phyloP scores from a whole-genome alignment of 2,888 invertebrate species.

The Euspilapteryx auroguttella region DNA sequence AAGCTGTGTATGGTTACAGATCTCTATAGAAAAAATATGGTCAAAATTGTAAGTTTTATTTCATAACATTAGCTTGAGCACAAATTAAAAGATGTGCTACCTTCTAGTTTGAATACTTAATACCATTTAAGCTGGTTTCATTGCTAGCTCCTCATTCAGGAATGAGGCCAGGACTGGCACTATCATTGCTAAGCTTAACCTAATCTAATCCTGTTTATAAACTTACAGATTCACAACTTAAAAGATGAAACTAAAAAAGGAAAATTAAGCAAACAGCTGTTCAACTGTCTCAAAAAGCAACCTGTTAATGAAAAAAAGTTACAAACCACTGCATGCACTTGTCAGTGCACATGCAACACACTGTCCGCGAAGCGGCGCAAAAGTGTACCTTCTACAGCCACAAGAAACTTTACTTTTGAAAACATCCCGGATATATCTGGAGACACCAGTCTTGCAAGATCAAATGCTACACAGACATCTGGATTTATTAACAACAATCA shows the following conservation, averaged over 20 bases:
- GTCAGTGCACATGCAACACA: constrained; percentile 26
- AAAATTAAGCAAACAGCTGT: constrained; percentile 27
- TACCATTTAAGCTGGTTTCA: too few species aligned
- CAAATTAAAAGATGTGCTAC: too few species aligned
- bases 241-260: constrained; percentile 36
- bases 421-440: too few species aligned
- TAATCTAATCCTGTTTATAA: too few species aligned
- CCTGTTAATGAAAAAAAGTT: constrained; percentile 31
- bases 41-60: constrained; percentile 22
- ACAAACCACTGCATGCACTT: constrained; percentile 23
- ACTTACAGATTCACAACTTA: constrained; percentile 33
- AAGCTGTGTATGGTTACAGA: constrained; percentile 44
- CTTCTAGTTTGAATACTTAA: too few species aligned
- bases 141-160: too few species aligned
- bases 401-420: too few species aligned
- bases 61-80: not conserved
- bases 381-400: constrained; percentile 12
- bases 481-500: too few species aligned
- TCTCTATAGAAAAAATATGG: constrained; percentile 37
- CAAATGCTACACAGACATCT: too few species aligned
- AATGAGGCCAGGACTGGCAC: too few species aligned
- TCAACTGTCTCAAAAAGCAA: constrained; percentile 26
- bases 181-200: too few species aligned
- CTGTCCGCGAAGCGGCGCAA: constrained; percentile 20
- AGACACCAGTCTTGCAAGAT: too few species aligned